These are phyloP conservation scores for Phymatocera aterrima DNA, from an alignment of 2,888 invertebrate species.

Conservation along the genomic window DNA sequence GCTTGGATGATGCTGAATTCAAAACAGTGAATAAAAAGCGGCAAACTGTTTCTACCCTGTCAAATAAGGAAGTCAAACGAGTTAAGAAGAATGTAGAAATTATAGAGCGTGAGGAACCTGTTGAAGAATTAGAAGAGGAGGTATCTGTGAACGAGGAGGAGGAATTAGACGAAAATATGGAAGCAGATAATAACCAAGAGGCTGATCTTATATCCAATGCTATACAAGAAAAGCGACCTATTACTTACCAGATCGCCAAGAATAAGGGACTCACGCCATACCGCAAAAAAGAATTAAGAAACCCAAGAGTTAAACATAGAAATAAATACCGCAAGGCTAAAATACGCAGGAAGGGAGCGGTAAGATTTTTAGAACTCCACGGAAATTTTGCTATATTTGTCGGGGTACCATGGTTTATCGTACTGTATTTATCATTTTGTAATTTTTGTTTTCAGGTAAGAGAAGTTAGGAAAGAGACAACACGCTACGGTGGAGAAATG, in stretches of 20 bases:
- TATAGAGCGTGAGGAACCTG: slow-evolving; percentile 50
- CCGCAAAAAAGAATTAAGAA: slow-evolving; percentile 93
- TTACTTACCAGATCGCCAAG: slow-evolving; percentile 96
- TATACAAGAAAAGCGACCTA: slow-evolving; percentile 83
- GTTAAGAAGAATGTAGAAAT: slow-evolving; percentile 54
- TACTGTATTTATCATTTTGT: not conserved
- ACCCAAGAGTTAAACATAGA: slow-evolving; percentile 96
- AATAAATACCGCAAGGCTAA: slow-evolving; percentile 94
- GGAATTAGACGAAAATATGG: slow-evolving; percentile 66
- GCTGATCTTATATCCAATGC: slow-evolving; percentile 47
- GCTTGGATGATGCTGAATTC: slow-evolving; percentile 55
- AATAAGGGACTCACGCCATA: slow-evolving; percentile 96
- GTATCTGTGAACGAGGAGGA: slow-evolving; percentile 52
- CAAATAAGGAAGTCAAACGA: slow-evolving; percentile 36
- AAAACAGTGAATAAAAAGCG: slow-evolving; percentile 65
- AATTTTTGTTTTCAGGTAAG: slow-evolving; percentile 78
- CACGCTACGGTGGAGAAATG: slow-evolving; percentile 92
- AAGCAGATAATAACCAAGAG: slow-evolving; percentile 70
- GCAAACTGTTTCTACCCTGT: slow-evolving; percentile 54
- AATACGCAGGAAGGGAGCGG: slow-evolving; percentile 94
- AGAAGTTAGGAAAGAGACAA: slow-evolving; percentile 87
- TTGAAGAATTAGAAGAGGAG: slow-evolving; percentile 46
- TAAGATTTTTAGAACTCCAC: too few species aligned
- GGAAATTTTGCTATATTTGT: not conserved
- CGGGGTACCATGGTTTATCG: not conserved